Conservation (phyloP, 1,140 invertebrate genomes). For the Capitella teleta region DNA sequence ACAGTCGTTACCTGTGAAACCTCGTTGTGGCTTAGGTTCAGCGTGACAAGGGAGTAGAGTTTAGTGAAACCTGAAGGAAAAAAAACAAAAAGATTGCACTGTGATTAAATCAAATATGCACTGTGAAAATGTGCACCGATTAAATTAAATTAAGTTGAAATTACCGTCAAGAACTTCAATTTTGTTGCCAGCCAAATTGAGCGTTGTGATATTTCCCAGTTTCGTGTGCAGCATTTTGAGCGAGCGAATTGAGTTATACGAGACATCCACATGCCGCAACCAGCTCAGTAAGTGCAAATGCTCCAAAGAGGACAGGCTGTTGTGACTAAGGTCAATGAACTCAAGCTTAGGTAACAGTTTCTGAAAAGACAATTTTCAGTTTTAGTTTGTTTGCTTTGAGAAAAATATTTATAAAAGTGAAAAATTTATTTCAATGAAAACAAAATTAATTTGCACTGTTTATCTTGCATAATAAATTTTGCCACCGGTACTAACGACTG, state of each 20-base stretch:
- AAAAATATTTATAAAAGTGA: too few relatives aligned
- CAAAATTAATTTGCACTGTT: too few relatives aligned
- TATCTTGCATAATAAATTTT: not conserved
- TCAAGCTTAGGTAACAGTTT: conserved; percentile 65
- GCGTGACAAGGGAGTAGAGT: conserved; percentile 53
- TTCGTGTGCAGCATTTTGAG: conserved; percentile 69
- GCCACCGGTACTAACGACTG: conserved; percentile 46
- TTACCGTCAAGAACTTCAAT: conserved; percentile 48
- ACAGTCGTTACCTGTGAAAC: conserved; percentile 47
- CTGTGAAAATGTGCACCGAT: too few relatives aligned
- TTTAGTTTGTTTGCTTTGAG: too few relatives aligned
- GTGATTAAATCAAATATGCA: too few relatives aligned
- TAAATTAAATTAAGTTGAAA: too few relatives aligned
- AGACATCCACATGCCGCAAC: conserved; percentile 62
- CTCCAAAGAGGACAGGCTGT: conserved; percentile 60
- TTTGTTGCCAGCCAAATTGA: conserved; percentile 79
- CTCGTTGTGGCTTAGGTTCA: conserved; percentile 77
- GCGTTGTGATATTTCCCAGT: conserved; percentile 73
- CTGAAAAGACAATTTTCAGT: conserved; percentile 24
- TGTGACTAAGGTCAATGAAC: conserved; percentile 58
- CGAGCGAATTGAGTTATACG: conserved; percentile 56
- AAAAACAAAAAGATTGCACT: not conserved
- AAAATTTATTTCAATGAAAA: too few relatives aligned
- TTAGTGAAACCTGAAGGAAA: conserved; percentile 57
- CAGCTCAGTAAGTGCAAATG: conserved; percentile 67